Evolutionary conservation across 2,888 invertebrate species (phyloP).

Genomic region (Agrilus cyanescens): DNA sequence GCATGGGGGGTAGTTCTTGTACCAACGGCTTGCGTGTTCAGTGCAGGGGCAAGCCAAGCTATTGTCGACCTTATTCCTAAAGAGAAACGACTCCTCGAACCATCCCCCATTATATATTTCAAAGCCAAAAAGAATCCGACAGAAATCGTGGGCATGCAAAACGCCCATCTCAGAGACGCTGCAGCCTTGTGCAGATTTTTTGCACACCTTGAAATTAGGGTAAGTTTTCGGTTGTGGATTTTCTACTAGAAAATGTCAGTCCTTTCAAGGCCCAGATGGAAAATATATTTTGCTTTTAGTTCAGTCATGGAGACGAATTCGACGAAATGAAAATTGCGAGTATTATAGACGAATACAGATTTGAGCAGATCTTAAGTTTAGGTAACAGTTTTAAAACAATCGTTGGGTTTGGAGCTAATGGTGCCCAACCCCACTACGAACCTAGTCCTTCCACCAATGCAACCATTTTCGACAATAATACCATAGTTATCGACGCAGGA

Average conservation of each 20-base stretch:
- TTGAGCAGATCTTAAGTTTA: slow-evolving; percentile 56
- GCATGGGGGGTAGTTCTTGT: slow-evolving; percentile 54
- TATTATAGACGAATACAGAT: slow-evolving; percentile 59
- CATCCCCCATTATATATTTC: slow-evolving; percentile 74
- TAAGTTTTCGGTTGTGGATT: slow-evolving; percentile 27
- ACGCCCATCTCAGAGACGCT: slow-evolving; percentile 77
- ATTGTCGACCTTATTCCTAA: slow-evolving; percentile 48
- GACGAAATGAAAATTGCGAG: slow-evolving; percentile 60
- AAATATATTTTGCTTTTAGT: slow-evolving; percentile 19
- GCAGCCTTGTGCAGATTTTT: slow-evolving; percentile 83
- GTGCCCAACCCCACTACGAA: slow-evolving; percentile 78
- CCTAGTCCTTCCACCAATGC: slow-evolving; percentile 56
- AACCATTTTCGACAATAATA: slow-evolving; percentile 58
- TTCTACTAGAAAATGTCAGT: no score
- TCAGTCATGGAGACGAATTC: slow-evolving; percentile 28
- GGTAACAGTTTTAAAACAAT: slow-evolving; percentile 79
- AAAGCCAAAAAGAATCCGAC: slow-evolving; percentile 78
- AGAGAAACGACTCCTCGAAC: slow-evolving; percentile 45
- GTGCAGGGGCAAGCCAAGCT: slow-evolving; percentile 61
- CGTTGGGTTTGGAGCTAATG: slow-evolving; percentile 77
- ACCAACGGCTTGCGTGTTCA: slow-evolving; percentile 57
- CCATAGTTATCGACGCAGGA: slow-evolving; percentile 87
- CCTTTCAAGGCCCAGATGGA: background rate
- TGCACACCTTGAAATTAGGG: slow-evolving; percentile 56
- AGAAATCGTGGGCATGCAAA: slow-evolving; percentile 71